Percentiles rank a stretch among this genome's conserved stretches.
Conservation (phyloP, 2,113 vertebrate species). For the Trichomycterus rosablanca region DNA sequence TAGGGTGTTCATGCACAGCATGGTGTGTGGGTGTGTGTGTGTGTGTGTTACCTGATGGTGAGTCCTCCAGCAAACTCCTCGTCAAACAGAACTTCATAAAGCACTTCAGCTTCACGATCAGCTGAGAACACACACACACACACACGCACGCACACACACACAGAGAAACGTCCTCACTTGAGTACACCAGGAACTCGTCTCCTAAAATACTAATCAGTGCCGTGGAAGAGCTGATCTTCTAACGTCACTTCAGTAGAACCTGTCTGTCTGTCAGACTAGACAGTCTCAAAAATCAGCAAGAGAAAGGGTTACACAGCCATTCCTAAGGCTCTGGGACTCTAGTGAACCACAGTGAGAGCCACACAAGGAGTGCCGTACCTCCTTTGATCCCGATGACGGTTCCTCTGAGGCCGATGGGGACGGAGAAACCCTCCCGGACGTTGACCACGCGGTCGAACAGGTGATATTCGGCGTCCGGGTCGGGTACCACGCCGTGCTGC, state of each 20-base stretch:
- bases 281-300: too few relatives aligned
- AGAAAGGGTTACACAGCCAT: too few relatives aligned
- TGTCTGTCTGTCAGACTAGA: too few relatives aligned
- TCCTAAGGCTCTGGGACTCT: too few relatives aligned
- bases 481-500: constrained; percentile 88
- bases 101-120: constrained; percentile 85
- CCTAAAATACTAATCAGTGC: too few relatives aligned
- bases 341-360: too few relatives aligned
- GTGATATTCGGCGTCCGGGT: constrained; percentile 83
- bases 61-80: constrained; percentile 94
- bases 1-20: not conserved
- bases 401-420: constrained; percentile 89
- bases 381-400: constrained; percentile 95
- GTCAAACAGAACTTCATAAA: constrained; percentile 97
- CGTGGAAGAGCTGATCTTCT: too few relatives aligned
- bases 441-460: constrained; percentile 96
- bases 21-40: too few relatives aligned
- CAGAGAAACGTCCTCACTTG: too few relatives aligned
- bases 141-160: too few relatives aligned
- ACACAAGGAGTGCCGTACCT: constrained; percentile 62
- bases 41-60: constrained; percentile 77
- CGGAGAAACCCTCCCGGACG: constrained; percentile 87
- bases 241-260: too few relatives aligned
- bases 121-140: constrained; percentile 66
- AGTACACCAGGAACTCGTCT: too few relatives aligned